Evolutionary conservation across 1,140 invertebrate species (phyloP).

Genomic region (Bombus waltoni): DNA sequence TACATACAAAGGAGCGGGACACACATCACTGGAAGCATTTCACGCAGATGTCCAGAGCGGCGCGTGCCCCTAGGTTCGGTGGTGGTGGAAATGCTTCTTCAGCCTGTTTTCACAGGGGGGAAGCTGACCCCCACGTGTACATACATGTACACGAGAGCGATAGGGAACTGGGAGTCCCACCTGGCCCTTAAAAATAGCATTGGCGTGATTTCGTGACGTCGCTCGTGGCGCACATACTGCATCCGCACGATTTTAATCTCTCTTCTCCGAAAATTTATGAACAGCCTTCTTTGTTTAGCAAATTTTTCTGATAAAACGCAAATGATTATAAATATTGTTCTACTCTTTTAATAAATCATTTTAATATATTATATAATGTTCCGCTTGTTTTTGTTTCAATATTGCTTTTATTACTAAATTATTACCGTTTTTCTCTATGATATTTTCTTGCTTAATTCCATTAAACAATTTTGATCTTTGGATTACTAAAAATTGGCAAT

Average conservation of each 20-base stretch:
- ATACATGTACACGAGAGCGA: slow-evolving; percentile 5
- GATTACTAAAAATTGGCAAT: neutral
- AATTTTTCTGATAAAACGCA: neutral
- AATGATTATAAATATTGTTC: neutral
- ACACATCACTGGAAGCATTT: slow-evolving; percentile 57
- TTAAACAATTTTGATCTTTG: neutral
- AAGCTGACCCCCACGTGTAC: slow-evolving; percentile 45
- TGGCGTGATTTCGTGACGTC: slow-evolving; percentile 70
- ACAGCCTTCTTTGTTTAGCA: neutral
- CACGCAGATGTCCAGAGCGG: slow-evolving; percentile 64
- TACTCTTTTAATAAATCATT: neutral
- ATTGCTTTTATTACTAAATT: neutral
- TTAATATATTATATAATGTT: neutral
- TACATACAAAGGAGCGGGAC: neutral
- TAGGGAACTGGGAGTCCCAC: slow-evolving; percentile 64
- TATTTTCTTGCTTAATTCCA: neutral
- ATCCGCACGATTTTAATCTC: neutral
- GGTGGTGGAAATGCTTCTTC: slow-evolving; percentile 35
- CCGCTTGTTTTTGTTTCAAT: neutral
- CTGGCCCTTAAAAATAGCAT: slow-evolving; percentile 71
- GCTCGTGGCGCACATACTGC: neutral
- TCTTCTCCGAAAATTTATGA: neutral
- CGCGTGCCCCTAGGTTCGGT: slow-evolving; percentile 65
- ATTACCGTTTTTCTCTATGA: too few relatives aligned
- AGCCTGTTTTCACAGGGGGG: slow-evolving; percentile 14